Evolutionary conservation across 53 echinoderm and acorn worm genomes (phyloP).

Genomic region (Hippasteria phrygiana): DNA sequence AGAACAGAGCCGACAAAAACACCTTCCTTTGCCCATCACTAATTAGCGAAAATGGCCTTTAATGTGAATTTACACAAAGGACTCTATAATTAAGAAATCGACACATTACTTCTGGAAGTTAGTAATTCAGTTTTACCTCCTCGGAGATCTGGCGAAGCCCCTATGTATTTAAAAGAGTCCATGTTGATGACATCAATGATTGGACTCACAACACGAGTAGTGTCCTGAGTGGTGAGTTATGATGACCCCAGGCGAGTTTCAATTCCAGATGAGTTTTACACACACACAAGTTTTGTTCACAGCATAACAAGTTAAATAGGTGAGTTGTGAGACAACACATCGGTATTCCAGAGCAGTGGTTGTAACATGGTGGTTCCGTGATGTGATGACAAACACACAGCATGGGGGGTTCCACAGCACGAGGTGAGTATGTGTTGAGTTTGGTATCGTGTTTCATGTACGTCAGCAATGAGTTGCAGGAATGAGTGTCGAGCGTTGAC

Average conservation of each 20-base stretch:
- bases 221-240: slow-evolving; percentile 70
- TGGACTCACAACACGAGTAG: slow-evolving; percentile 78
- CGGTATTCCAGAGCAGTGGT: too few relatives aligned
- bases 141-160: slow-evolving; percentile 81
- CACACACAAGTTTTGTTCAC: background rate
- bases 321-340: too few relatives aligned
- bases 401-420: background rate
- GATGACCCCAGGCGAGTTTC: slow-evolving; percentile 11
- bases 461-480: background rate
- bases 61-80: too few relatives aligned
- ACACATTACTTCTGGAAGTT: too few relatives aligned
- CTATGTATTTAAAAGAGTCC: slow-evolving; percentile 84
- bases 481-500: slow-evolving; percentile 14
- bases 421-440: too few relatives aligned
- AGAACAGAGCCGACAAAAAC: too few relatives aligned
- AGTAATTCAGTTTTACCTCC: slow-evolving; percentile 75
- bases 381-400: too few relatives aligned
- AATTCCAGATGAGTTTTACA: background rate
- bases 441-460: background rate
- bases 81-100: too few relatives aligned
- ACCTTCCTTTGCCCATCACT: too few relatives aligned
- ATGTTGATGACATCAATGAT: slow-evolving; percentile 94
- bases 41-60: too few relatives aligned
- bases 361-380: too few relatives aligned
- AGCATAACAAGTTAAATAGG: background rate